A percentile compares a stretch with the other conserved stretches of the same genome.
phyloP scores from a whole-genome alignment of 2,888 invertebrate species.

The Balanococcus diminutus region DNA sequence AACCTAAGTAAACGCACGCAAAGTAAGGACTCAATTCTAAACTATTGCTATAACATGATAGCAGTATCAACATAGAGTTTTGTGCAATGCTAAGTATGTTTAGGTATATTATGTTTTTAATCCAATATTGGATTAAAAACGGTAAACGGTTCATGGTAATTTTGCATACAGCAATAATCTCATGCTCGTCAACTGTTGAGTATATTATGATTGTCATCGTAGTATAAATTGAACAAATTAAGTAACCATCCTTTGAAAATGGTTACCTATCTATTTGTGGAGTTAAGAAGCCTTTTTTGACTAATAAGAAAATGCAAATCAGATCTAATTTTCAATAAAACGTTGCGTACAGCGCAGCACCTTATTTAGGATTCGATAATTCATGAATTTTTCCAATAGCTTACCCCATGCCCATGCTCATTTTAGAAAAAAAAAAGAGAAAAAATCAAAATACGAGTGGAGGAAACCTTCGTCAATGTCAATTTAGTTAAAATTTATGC shows the following conservation, averaged over 20 bases:
- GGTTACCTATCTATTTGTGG: neutral
- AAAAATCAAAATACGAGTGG: neutral
- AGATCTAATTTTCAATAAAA: neutral
- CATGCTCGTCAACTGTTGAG: neutral
- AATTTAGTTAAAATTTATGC: neutral
- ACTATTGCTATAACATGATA: neutral
- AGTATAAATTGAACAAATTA: neutral
- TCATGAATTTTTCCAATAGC: neutral
- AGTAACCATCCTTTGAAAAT: neutral
- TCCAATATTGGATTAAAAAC: slow-evolving; percentile 5
- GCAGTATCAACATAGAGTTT: neutral
- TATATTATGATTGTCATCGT: neutral
- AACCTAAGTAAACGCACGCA: neutral
- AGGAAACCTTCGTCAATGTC: slow-evolving; percentile 5
- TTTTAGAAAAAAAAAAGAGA: too few relatives aligned
- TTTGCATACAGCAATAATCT: neutral
- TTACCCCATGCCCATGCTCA: too few relatives aligned
- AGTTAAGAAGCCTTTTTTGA: neutral
- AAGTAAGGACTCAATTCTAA: neutral
- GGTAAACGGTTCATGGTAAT: neutral
- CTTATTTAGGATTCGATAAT: neutral
- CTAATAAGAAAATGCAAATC: neutral
- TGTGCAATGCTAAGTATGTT: neutral
- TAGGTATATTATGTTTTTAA: neutral
- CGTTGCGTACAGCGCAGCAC: neutral